Conservation (phyloP, 2,888 invertebrate genomes). For the Alcis repandata region DNA sequence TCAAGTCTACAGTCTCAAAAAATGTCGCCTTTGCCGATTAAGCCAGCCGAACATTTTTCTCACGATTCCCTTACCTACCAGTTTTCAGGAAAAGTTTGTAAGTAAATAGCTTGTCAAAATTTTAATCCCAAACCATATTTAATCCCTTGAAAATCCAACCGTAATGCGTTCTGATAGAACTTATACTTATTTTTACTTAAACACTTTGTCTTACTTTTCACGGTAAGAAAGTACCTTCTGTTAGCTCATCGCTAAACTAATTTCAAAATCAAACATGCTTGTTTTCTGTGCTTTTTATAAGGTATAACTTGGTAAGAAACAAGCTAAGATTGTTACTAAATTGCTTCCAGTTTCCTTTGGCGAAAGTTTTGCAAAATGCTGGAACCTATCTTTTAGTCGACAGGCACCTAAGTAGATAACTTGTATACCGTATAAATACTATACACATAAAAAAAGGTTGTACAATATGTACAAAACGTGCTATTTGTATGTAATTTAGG, state of each 20-base stretch:
- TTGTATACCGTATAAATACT: background rate
- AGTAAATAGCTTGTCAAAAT: background rate
- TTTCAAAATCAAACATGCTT: constrained; percentile 21
- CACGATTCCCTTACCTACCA: background rate
- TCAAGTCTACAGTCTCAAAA: no score
- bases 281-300: constrained; percentile 14
- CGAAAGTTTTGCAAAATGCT: constrained; percentile 2
- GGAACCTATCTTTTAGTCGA: background rate
- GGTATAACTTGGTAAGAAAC: constrained; percentile 16
- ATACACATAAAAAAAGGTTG: no score
- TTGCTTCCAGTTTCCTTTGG: constrained; percentile 15
- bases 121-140: background rate
- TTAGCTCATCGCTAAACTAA: constrained; percentile 25
- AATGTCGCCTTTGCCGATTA: no score
- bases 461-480: no score
- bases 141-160: background rate
- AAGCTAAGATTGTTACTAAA: constrained; percentile 14
- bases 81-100: background rate
- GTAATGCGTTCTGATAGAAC: background rate
- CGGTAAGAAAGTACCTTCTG: no score
- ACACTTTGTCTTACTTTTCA: background rate
- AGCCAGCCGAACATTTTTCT: background rate
- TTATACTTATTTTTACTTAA: background rate
- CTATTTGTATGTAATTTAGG: no score
- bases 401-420: background rate